Evolutionary conservation across 1,140 invertebrate genomes (phyloP), one percentile per base, ranked within the genome.

Genomic region (Euwallacea similis): DNA sequence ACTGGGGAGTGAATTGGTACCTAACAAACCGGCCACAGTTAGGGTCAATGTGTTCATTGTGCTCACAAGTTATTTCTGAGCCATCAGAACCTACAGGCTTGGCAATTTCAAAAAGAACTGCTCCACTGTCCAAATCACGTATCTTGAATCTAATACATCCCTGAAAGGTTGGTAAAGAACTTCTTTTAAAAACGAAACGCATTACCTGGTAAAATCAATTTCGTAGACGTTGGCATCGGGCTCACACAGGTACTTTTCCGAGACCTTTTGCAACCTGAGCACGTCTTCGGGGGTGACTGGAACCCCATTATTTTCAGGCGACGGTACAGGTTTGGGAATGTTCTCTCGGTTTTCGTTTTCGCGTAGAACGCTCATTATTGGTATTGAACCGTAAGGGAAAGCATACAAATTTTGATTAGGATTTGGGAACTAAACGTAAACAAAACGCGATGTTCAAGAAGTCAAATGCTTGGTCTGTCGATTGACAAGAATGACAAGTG

Each of bases 171-270:
- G 2, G 3, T 56, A 56, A 56, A 56, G 8, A 56, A 15, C 16
- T 9, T n/a, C 8, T 11, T 9, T 61, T 42, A 43, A 10, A 42
- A 67, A 59, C 21, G 21, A 33, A 4, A 33, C 21, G 53, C 21
- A 41, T 56, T 64, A 70, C 74, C 94, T 87, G 42, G 95, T 97
- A 83, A 99, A 99, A 82, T 99, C 97, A 79, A 99, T 99, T 76
- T 98, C 94, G 84, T 95, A 99, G 64, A 97, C 87, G 84, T 99
- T 99, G 21, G 94, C 96, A 78, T 98, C 95, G 15, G 95, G 93
- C 69, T 91, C 90, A 81, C 96, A 98, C 44, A 99, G 85, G 82
- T 98, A 99, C 42, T 85, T 85, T 54, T 89, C 88, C 11, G 88
- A 86, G 58, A 89, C 88, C 76, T 85, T 85, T 66, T 84, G 85